Percentiles rank a stretch among this genome's conserved stretches.
phyloP scores from a whole-genome alignment of 2,797 vertebrate species.

The Centropyge bicolor region DNA sequence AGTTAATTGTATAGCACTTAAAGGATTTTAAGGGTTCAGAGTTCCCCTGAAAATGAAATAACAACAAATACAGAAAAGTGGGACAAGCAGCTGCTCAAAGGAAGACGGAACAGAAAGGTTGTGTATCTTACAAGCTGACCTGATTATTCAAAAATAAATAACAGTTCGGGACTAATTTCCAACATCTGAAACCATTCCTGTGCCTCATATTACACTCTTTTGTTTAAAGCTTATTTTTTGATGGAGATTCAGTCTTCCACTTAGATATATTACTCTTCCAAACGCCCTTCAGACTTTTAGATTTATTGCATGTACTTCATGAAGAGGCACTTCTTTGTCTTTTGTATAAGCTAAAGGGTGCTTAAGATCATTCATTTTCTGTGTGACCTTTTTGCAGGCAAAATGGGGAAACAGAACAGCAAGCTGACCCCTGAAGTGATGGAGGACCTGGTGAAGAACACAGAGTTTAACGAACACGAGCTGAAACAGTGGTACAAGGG shows the following conservation, averaged over 20 bases:
- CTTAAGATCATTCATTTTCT: not conserved
- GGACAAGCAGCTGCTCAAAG: constrained; percentile 41
- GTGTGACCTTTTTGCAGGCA: constrained; percentile 79
- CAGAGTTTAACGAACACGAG: constrained; percentile 97
- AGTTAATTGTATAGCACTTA: not conserved
- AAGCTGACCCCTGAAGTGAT: constrained; percentile 97
- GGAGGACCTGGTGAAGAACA: constrained; percentile 97
- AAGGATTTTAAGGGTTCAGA: not conserved
- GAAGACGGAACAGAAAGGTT: constrained; percentile 14
- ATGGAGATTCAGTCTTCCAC: constrained; percentile 21
- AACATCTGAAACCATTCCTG: constrained; percentile 20
- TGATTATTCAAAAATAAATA: constrained; percentile 30
- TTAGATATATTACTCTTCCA: constrained; percentile 38
- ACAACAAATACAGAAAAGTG: constrained; percentile 27
- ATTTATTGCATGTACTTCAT: not conserved
- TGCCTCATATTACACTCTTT: constrained; percentile 30
- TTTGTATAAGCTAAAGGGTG: constrained; percentile 5
- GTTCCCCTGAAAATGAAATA: constrained; percentile 8
- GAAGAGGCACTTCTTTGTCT: constrained; percentile 14
- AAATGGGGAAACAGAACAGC: constrained; percentile 98
- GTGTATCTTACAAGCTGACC: constrained; percentile 18
- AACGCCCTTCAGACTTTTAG: not conserved
- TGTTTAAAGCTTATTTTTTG: constrained; percentile 60
- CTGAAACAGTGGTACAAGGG: constrained; percentile 99
- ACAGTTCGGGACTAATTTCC: constrained; percentile 17